phyloP scores from a whole-genome alignment of 2,888 invertebrate species.

The Spodoptera exigua region DNA sequence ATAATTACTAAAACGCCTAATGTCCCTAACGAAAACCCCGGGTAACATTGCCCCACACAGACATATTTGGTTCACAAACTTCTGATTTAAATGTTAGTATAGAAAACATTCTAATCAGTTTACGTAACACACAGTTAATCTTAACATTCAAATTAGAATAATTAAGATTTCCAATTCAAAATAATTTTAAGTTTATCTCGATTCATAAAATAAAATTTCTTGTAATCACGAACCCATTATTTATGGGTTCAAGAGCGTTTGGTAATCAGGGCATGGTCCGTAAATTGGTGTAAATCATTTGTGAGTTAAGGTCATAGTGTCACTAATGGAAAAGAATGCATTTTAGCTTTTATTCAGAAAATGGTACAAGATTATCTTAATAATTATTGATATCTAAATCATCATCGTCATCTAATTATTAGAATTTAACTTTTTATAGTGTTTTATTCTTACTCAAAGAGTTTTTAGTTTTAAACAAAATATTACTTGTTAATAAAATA shows the following conservation, averaged over 20 bases:
- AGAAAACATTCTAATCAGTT: constrained; percentile 47
- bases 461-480: too few species aligned
- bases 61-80: constrained; percentile 45
- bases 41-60: constrained; percentile 24
- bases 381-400: too few species aligned
- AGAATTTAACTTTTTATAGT: too few species aligned
- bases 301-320: too few species aligned
- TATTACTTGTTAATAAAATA: too few species aligned
- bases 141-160: constrained; percentile 45
- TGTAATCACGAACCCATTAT: constrained; percentile 28
- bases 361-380: too few species aligned
- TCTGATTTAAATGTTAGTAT: constrained; percentile 36
- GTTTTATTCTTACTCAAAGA: too few species aligned
- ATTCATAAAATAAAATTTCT: constrained; percentile 34
- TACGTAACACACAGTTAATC: constrained; percentile 31
- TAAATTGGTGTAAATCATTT: too few species aligned
- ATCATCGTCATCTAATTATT: too few species aligned
- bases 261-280: background rate
- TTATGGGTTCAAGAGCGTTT: constrained; percentile 31
- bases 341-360: too few species aligned
- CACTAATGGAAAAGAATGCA: too few species aligned
- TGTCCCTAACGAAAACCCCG: constrained; percentile 12
- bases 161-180: constrained; percentile 47
- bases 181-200: constrained; percentile 32
- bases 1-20: constrained; percentile 29